phyloP scores from a whole-genome alignment of 1,140 invertebrate genomes.

The Phortica variegata region DNA sequence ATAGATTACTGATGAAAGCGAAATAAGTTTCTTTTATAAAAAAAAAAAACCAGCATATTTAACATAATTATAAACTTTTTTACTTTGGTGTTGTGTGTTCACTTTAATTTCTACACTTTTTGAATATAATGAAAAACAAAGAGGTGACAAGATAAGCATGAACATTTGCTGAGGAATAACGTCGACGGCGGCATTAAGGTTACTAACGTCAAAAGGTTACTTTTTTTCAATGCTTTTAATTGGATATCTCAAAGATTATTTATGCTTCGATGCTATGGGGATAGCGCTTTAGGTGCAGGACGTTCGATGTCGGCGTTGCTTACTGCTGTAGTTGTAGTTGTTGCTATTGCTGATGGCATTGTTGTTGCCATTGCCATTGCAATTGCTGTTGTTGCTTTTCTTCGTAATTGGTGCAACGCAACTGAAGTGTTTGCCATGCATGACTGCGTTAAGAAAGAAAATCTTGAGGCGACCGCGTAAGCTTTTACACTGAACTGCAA shows the following conservation, averaged over 20 bases:
- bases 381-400: slow-evolving; percentile 20
- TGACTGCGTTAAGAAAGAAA: slow-evolving; percentile 47
- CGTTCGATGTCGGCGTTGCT: too few relatives aligned
- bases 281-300: slow-evolving; percentile 11
- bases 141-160: not conserved
- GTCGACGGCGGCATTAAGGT: slow-evolving; percentile 14
- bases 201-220: slow-evolving; percentile 23
- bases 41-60: slow-evolving; percentile 49
- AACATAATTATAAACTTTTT: slow-evolving; percentile 47
- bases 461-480: slow-evolving; percentile 38
- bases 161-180: not conserved
- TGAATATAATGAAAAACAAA: slow-evolving; percentile 39
- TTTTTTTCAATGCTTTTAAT: slow-evolving; percentile 55
- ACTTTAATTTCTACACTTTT: slow-evolving; percentile 51
- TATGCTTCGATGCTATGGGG: slow-evolving; percentile 52
- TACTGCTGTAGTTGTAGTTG: slow-evolving; percentile 1
- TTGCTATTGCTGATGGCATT: not conserved
- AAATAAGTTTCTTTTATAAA: too few relatives aligned
- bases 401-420: slow-evolving; percentile 53
- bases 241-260: slow-evolving; percentile 55
- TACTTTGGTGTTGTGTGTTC: slow-evolving; percentile 1
- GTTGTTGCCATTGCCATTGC: slow-evolving; percentile 9
- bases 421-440: slow-evolving; percentile 49
- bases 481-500: too few relatives aligned
- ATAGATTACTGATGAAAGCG: too few relatives aligned